A percentile compares a stretch with the other conserved stretches of the same genome.
Conservation (phyloP, 64 coral and sea anemone species). For the Cladopsammia gracilis region DNA sequence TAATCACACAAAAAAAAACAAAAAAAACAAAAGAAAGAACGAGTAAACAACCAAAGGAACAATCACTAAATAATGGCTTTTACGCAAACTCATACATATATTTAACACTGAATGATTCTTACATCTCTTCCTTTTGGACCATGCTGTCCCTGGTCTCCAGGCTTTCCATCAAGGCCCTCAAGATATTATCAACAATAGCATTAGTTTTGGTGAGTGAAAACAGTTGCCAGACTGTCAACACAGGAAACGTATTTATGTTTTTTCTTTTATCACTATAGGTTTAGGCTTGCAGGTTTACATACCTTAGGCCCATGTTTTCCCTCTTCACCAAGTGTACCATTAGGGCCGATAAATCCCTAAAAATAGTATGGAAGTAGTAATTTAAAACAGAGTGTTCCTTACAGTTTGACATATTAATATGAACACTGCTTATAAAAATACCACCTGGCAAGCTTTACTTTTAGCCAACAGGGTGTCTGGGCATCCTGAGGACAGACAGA, state of each 20-base stretch:
- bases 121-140: slow-evolving; percentile 55
- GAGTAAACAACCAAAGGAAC: neutral
- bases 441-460: no score
- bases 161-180: slow-evolving; percentile 62
- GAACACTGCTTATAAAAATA: neutral
- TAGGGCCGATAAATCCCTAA: slow-evolving; percentile 36
- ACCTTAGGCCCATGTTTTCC: slow-evolving; percentile 41
- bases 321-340: slow-evolving; percentile 33
- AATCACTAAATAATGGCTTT: neutral
- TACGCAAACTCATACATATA: neutral
- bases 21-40: neutral
- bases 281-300: neutral
- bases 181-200: neutral
- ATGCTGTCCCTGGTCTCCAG: slow-evolving; percentile 41
- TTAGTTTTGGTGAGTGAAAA: neutral
- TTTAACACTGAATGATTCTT: neutral
- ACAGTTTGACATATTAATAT: neutral
- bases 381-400: neutral
- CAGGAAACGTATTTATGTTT: neutral
- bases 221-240: neutral
- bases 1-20: neutral
- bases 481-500: no score
- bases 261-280: neutral
- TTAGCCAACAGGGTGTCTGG: no score
- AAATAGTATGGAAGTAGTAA: neutral